These are phyloP conservation scores for Ligdia adustata DNA, from an alignment of 2,888 invertebrate species.

Conservation along the genomic window DNA sequence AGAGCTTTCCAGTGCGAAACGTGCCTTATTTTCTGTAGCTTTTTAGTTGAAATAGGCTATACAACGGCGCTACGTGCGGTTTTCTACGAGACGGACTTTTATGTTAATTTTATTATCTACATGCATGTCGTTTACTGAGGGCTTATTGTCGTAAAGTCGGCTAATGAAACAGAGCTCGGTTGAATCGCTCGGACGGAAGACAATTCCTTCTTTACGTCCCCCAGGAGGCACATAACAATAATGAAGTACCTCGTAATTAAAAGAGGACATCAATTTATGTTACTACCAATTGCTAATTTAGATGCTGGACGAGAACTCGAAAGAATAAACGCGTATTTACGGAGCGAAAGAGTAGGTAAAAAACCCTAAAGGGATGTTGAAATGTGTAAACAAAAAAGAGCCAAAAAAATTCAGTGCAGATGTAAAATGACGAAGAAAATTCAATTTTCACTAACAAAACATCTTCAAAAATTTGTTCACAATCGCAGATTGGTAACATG, in stretches of 20 bases:
- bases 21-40: conserved; percentile 10
- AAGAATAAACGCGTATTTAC: conserved; percentile 11
- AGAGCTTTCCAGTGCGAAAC: conserved; percentile 9
- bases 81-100: conserved; percentile 24
- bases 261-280: conserved; percentile 28
- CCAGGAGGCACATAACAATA: conserved; percentile 32
- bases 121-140: conserved; percentile 21
- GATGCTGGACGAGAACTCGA: conserved; percentile 12
- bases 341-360: background rate
- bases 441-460: background rate
- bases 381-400: background rate
- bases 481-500: background rate
- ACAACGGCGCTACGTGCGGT: conserved; percentile 19
- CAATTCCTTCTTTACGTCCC: conserved; percentile 30
- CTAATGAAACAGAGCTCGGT: conserved; percentile 23
- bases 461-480: conserved; percentile 2
- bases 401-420: background rate
- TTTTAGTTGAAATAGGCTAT: conserved; percentile 22
- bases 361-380: background rate
- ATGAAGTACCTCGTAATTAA: conserved; percentile 35
- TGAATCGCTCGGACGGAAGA: conserved; percentile 18
- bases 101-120: conserved; percentile 26
- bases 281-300: conserved; percentile 25
- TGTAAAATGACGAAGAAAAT: background rate
- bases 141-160: conserved; percentile 22